These are phyloP conservation scores for Eutolmus rufibarbis DNA, from an alignment of 2,888 invertebrate species.

Conservation along the genomic window DNA sequence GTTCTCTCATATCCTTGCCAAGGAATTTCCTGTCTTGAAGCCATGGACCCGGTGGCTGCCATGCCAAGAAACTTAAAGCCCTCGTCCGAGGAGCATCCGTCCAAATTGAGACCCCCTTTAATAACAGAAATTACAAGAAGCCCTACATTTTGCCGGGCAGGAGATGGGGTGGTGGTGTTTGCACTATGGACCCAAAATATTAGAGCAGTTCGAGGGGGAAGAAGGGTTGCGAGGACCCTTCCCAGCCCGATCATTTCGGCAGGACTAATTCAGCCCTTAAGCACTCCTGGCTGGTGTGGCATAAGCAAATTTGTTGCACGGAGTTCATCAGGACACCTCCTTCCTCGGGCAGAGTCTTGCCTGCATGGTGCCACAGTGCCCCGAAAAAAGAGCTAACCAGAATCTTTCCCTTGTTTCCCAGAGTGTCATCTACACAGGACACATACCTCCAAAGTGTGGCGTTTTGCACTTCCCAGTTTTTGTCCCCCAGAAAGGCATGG, in stretches of 20 bases:
- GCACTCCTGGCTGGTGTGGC: background rate
- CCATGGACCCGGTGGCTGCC: background rate
- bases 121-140: background rate
- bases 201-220: background rate
- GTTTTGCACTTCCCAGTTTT: background rate
- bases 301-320: background rate
- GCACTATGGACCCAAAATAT: background rate
- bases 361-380: background rate
- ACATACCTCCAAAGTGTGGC: background rate
- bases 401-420: background rate
- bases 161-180: background rate
- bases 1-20: background rate
- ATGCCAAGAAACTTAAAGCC: conserved; percentile 17
- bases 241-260: background rate
- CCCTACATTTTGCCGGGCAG: background rate
- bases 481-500: background rate
- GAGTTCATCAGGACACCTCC: background rate
- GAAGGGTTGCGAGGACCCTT: background rate
- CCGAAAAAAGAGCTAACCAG: background rate
- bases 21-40: background rate
- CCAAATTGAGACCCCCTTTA: background rate
- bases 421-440: background rate
- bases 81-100: background rate
- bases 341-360: background rate
- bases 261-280: background rate